Percentiles rank a stretch among this genome's conserved stretches.
phyloP scores from a whole-genome alignment of 2,888 invertebrate genomes.

The Tanytarsus gracilentus region DNA sequence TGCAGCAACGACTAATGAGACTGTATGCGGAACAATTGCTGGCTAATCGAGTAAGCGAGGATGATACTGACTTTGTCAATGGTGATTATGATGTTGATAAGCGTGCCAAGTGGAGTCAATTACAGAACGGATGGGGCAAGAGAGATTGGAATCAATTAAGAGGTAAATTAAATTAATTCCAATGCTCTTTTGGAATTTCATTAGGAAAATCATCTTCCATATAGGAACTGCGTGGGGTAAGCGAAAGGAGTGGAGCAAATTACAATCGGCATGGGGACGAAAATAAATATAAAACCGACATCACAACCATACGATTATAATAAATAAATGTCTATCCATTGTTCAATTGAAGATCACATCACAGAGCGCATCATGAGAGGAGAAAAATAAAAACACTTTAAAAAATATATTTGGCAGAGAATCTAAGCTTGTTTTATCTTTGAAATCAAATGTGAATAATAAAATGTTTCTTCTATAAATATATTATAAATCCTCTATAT shows the following conservation, averaged over 20 bases:
- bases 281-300: conserved; percentile 11
- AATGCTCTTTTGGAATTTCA: not conserved
- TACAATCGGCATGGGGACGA: conserved; percentile 11
- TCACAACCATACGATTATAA: not conserved
- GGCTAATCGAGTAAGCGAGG: not conserved
- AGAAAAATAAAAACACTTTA: not conserved
- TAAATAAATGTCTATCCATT: conserved; percentile 9
- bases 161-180: not conserved
- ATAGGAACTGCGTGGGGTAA: not conserved
- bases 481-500: too few relatives aligned
- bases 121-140: conserved; percentile 1
- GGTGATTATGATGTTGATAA: not conserved
- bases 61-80: not conserved
- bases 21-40: not conserved
- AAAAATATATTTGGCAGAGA: not conserved
- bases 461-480: too few relatives aligned
- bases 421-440: conserved; percentile 9
- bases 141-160: conserved; percentile 3
- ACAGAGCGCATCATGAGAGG: not conserved
- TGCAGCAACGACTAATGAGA: not conserved
- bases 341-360: conserved; percentile 16
- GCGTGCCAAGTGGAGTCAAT: not conserved
- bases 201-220: not conserved
- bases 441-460: conserved; percentile 23
- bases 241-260: conserved; percentile 6